Evolutionary conservation across 2,888 invertebrate genomes (phyloP), one percentile per base, ranked within the genome.

Genomic region (Diaprepes abbreviatus): DNA sequence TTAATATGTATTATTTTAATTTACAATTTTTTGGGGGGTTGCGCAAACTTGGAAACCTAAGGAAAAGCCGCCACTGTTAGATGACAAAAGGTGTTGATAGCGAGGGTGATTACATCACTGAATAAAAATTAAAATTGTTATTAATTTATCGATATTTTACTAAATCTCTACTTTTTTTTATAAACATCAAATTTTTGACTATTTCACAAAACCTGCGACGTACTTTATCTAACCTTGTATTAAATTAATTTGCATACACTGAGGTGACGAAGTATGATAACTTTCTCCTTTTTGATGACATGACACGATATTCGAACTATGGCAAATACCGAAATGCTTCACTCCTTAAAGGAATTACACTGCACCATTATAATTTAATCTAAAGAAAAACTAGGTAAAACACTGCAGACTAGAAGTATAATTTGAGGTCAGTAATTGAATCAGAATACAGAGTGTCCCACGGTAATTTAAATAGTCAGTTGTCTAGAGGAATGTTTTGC

Each of bases 191-290:
- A n/a, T 35, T 35, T n/a, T 5, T n/a, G 9, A 35, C 10, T 35
- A 35, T 35, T 35, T 3, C 35, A 35, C n/a, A 35, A n/a, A n/a
- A n/a, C n/a, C n/a, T n/a, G n/a, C 24, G 5, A 24, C 24, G 24
- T 24, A 24, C 5, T 24, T 24, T 4, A 24, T 24, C 24, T 12
- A 50, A 16, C 48, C 48, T 50, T 50, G 48, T 50, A 50, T 50
- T n/a, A n/a, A 9, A 43, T 43, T 54, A 35, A 54, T 54, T 54
- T 54, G 36, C 54, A 54, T 54, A n/a, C 54, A 21, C 3, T 12
- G 35, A 54, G 54, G 54, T 54, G 36, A 35, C 54, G 19, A 54
- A 19, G 54, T 35, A 33, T 24, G 3, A 24, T 36, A 54, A 28
- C 48, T 50, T 50, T 50, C 48, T 50, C 48, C 28, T 7, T 12